Base-by-base conservation (phyloP, 2,113 vertebrate genomes). In the Zootoca vivipara region DNA sequence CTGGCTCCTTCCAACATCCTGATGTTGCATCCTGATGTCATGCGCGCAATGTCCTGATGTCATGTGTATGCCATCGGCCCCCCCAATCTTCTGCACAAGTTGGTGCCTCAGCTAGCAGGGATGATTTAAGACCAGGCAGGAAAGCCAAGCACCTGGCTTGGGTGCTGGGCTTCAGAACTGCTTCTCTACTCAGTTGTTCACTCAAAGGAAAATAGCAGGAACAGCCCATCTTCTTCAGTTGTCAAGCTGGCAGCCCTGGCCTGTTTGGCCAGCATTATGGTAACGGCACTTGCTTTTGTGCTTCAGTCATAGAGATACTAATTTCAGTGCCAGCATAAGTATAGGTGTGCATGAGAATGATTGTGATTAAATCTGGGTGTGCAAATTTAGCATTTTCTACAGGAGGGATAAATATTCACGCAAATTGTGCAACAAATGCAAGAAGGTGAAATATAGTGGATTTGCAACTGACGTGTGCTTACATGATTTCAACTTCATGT, bases 1-100 rank as follows among this genome's bases (percentile, higher is more conserved):
- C 42, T 0, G 42, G 42, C 42, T 46, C 42, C 42, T 46, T 9
- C 42, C 8, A 42, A 42, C 42, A 9, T 46, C 42, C 42, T 10
- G 42, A 46, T 46, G 42, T 46, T 46, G 42, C 42, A 46, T 46
- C 42, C 42, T 46, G 42, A 10, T 9, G 1, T 46, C 42, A 46
- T 46, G 42, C 8, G 1, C 8, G 7, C 8, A 46, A 46, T 46
- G 42, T 46, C 42, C 42, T 0, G 0, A 46, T 0, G 42, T 1
- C 42, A 46, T 46, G 42, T 46, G 42, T 46, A 46, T 46, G 42
- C 2, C 42, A 46, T 46, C 42, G 1, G 42, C 8, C 42, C 42
- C 42, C 42, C 42, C 42, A 46, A 46, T 46, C 42, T 46, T 46
- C 8, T 46, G 42, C 42, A 46, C 42, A 46, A 2, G 9, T 46